Evolutionary conservation across 2,888 invertebrate genomes (phyloP).

Genomic region (Drosophila cracens): DNA sequence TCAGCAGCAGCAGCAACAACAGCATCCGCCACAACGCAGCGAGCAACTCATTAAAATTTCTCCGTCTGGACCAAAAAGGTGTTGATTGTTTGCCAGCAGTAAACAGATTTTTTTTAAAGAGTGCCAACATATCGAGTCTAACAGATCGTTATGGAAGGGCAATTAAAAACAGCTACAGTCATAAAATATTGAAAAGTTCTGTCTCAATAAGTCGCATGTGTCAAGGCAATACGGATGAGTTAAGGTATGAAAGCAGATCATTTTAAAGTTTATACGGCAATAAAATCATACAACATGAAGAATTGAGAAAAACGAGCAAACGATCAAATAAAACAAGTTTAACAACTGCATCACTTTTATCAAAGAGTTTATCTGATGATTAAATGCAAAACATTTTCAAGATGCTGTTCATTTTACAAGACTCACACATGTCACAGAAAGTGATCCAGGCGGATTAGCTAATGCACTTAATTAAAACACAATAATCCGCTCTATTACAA

Average conservation of each 20-base stretch:
- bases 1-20: constrained; percentile 7
- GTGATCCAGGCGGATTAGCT: background rate
- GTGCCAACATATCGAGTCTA: constrained; percentile 45
- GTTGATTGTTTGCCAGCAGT: constrained; percentile 54
- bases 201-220: constrained; percentile 6
- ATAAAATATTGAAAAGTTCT: constrained; percentile 17
- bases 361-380: background rate
- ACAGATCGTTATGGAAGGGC: constrained; percentile 15
- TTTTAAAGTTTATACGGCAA: background rate
- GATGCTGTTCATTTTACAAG: background rate
- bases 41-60: constrained; percentile 60
- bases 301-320: background rate
- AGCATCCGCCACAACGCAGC: constrained; percentile 34
- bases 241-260: background rate
- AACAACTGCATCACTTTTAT: background rate
- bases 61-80: constrained; percentile 42
- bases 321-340: background rate
- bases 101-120: constrained; percentile 51
- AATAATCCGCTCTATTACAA: background rate
- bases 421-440: background rate
- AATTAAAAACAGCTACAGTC: constrained; percentile 6
- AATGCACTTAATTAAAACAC: background rate
- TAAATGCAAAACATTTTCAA: background rate
- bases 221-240: background rate
- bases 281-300: constrained; percentile 3